Base-by-base conservation (phyloP, 2,797 vertebrate species). In the Chrosomus eos region DNA sequence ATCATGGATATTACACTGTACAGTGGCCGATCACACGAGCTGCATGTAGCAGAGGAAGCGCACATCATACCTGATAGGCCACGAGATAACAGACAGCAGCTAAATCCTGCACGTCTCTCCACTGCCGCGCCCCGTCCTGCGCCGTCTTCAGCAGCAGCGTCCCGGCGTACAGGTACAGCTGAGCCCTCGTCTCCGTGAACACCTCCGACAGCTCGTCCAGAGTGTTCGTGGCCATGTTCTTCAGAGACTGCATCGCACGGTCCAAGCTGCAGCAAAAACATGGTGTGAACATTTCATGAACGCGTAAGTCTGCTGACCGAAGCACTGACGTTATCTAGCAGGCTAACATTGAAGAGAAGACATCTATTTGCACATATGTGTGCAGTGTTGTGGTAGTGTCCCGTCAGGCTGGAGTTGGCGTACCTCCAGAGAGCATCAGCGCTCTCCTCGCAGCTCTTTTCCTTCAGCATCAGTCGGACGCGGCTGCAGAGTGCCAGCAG, bases 141-240 rank as follows among this genome's bases (percentile, higher is more conserved):
- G 96, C 97, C 95, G 97, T 95, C 94, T 99, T 99, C 91, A 99
- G 89, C 38, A 99, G 94, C 87, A 98, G 92, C 3, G 96, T 96
- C 67, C 95, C 98, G 70, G 96, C 94, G 73, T 97, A 95, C 93
- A 99, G 91, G 92, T 99, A 99, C 10, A 99, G 95, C 88, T 99
- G 98, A 76, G 96, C 98, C 89, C 93, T 95, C 94, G 98, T 95
- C 93, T 99, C 98, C 82, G 91, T 86, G 87, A 97, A 97, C 55
- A 95, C 91, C 86, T 95, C 93, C 62, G 91, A 94, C n/a, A 99
- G 91, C 36, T 98, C 97, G 1, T 98, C 97, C 7, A 81, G 1
- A 60, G 93, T 92, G 45, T 82, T 92, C 31, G 60, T 87, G 38
- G 94, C 94, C 0, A 91, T 89, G 0, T 92, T 93, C 79, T 96